Evolutionary conservation across 2,888 invertebrate species (phyloP).

Genomic region (Tachina grossa): DNA sequence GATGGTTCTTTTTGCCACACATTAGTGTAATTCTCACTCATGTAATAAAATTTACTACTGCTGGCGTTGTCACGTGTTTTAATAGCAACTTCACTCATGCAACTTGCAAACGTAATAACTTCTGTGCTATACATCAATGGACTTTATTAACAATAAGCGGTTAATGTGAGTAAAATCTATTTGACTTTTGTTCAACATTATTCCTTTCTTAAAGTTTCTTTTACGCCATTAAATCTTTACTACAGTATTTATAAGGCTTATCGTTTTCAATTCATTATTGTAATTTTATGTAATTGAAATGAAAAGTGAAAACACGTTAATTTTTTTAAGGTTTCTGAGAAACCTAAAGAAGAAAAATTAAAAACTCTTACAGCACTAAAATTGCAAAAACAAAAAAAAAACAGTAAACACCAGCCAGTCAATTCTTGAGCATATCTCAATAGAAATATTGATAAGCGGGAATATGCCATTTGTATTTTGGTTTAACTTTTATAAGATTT

Average conservation of each 20-base stretch:
- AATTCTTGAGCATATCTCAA: no score
- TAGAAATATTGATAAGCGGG: no score
- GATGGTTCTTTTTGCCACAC: background rate
- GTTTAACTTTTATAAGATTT: no score
- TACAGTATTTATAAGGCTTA: background rate
- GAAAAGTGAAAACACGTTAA: background rate
- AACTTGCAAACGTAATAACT: conserved; percentile 40
- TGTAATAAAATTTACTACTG: background rate
- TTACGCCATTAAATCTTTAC: background rate
- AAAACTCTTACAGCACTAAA: background rate
- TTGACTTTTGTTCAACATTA: conserved; percentile 1
- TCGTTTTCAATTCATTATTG: background rate
- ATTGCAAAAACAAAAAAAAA: background rate
- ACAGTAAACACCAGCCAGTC: no score
- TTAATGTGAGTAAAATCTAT: conserved; percentile 13
- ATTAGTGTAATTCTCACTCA: background rate
- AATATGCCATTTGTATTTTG: no score
- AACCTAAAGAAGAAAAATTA: background rate
- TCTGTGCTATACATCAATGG: background rate
- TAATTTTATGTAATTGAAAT: background rate
- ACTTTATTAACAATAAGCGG: no score
- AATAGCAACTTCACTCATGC: conserved; percentile 36
- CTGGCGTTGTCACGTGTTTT: conserved; percentile 38
- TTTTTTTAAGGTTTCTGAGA: background rate
- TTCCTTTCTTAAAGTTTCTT: background rate